Percentiles rank a stretch among this genome's conserved stretches.
These are phyloP conservation scores for Labroides dimidiatus DNA, from an alignment of 2,797 vertebrate genomes.

Conservation along the genomic window DNA sequence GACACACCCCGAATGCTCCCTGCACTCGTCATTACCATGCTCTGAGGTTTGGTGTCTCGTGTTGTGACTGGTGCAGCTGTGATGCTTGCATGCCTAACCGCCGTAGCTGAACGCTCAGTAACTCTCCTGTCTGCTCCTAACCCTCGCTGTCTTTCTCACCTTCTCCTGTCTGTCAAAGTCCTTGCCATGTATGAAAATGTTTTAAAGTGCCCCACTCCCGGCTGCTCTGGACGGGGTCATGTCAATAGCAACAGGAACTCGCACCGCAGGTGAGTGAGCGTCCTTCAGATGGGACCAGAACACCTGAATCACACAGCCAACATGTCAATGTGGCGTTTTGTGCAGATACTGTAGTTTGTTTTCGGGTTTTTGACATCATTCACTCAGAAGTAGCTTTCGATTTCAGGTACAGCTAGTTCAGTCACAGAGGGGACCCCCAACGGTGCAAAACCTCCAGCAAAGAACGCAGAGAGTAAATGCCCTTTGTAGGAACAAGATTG, in stretches of 20 bases:
- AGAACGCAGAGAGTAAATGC: too few species aligned
- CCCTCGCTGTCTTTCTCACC: conserved; percentile 88
- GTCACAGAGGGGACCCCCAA: too few species aligned
- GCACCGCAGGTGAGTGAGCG: conserved; percentile 95
- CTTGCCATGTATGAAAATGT: conserved; percentile 99
- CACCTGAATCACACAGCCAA: conserved; percentile 6
- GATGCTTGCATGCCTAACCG: conserved; percentile 61
- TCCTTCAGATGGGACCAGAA: conserved; percentile 28
- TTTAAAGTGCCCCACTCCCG: conserved; percentile 99
- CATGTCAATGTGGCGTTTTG: conserved; percentile 8
- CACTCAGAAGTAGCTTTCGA: too few species aligned
- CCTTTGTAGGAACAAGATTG: too few species aligned
- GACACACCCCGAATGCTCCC: background rate
- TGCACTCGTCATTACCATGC: background rate
- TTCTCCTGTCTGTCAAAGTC: conserved; percentile 94
- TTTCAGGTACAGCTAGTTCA: too few species aligned
- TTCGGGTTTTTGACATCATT: too few species aligned
- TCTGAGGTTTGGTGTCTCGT: background rate
- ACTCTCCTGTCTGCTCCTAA: conserved; percentile 80
- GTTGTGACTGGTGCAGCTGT: conserved; percentile 3
- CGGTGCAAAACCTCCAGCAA: too few species aligned
- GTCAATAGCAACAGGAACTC: conserved; percentile 99
- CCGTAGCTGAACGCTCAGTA: conserved; percentile 37
- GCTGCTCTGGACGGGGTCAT: conserved; percentile 99
- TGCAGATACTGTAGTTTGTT: background rate